These are phyloP conservation scores for Characodon lateralis DNA, from an alignment of 2,797 vertebrate genomes.

Conservation along the genomic window DNA sequence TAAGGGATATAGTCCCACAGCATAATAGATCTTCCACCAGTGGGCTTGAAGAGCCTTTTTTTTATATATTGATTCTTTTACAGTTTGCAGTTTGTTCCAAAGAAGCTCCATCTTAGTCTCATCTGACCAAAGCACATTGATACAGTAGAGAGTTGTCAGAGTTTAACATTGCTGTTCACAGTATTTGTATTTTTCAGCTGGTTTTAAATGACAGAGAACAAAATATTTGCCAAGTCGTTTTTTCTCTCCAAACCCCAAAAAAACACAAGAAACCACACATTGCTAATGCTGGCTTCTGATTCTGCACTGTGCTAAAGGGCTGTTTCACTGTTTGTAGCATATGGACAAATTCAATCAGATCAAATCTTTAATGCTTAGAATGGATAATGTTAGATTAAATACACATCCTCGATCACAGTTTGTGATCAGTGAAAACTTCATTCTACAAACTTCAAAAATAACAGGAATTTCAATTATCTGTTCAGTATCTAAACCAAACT, in stretches of 20 bases:
- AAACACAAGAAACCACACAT: neutral
- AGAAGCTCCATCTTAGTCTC: neutral
- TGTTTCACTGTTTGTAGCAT: neutral
- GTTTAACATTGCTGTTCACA: neutral
- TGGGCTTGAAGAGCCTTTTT: neutral
- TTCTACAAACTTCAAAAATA: neutral
- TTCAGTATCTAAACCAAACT: neutral
- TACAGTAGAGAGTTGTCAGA: neutral
- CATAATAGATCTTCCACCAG: neutral
- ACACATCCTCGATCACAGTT: neutral
- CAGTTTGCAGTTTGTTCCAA: neutral
- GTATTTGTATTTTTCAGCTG: neutral
- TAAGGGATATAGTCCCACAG: neutral
- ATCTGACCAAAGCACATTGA: neutral
- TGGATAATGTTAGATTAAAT: neutral
- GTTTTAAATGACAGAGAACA: neutral
- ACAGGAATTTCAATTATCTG: neutral
- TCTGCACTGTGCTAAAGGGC: neutral
- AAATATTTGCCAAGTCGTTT: neutral
- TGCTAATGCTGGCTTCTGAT: neutral
- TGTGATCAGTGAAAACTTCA: neutral
- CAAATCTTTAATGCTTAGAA: neutral
- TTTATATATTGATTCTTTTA: neutral
- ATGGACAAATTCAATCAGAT: neutral
- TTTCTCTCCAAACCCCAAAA: neutral